Base-by-base conservation (phyloP, 2,113 vertebrate genomes). In the Triplophysa rosa region DNA sequence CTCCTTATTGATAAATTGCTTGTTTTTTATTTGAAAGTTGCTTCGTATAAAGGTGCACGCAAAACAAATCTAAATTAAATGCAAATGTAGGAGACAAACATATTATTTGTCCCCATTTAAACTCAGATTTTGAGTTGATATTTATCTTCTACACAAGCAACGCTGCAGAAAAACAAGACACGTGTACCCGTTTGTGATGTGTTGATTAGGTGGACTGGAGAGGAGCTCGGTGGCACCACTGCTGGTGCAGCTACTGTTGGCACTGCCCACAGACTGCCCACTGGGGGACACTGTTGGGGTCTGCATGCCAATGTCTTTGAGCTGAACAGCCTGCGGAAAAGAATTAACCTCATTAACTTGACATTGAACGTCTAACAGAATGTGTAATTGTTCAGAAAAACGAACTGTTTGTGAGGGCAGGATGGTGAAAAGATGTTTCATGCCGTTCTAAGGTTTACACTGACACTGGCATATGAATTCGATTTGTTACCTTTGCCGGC, bases 221-320 rank as follows among this genome's bases (percentile, higher is more conserved):
- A 95, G 95, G 49, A 95, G 90, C 79, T 96, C 95, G 49, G 93
- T 90, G 85, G 92, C 91, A 78, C 90, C 88, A 71, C 92, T 91
- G 19, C 89, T 93, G 86, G 83, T 72, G 76, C 83, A 84, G 75
- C 75, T 84, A 40, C 91, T 91, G 84, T 94, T 95, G 87, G 93
- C 92, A 81, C 95, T 97, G 86, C 94, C 94, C 88, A 94, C 94
- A 71, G 95, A 96, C 88, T 96, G 94, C 87, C 93, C 90, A 88
- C 94, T 94, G 84, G 96, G 96, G 16, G 95, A 97, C 69, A 91
- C 93, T 56, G 93, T 95, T 64, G 94, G 94, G 84, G 93, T 94
- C 92, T 92, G 95, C 82, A 95, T 92, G 80, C 94, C 93, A 29
- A 94, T 93, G 87, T 94, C 94, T 89, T 94, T 94, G 62, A 95